Conservation (phyloP, 2,888 invertebrate species). For the Xestia xanthographa region DNA sequence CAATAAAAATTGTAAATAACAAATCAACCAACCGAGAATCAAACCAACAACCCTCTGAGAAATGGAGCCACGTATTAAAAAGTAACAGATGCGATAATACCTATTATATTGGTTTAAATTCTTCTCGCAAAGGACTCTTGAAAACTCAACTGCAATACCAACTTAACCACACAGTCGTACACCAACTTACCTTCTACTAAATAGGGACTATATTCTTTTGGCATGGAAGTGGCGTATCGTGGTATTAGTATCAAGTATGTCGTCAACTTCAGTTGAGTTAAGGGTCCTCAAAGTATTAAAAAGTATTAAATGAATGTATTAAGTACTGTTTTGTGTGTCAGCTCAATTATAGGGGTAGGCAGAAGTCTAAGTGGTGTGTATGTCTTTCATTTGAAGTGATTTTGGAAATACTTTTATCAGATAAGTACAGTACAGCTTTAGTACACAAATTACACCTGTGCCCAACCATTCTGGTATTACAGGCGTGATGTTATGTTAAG, state of each 20-base stretch:
- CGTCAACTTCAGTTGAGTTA: constrained; percentile 12
- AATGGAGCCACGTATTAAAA: constrained; percentile 24
- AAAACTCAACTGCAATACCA: constrained; percentile 26
- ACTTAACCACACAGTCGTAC: neutral
- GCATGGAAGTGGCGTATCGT: neutral
- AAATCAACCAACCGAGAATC: constrained; percentile 30
- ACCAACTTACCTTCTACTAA: fast-evolving
- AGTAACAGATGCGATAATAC: constrained; percentile 66
- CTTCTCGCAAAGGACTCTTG: constrained; percentile 29
- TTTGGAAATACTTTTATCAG: constrained; percentile 1
- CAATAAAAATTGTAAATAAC: neutral
- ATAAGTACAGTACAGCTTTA: no score
- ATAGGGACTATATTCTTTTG: neutral
- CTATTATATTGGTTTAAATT: constrained; percentile 62
- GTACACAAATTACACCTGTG: no score
- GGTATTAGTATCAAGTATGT: constrained; percentile 16
- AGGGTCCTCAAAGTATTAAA: constrained; percentile 44
- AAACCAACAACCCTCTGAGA: constrained; percentile 35
- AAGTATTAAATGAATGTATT: constrained; percentile 55
- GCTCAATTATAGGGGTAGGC: constrained; percentile 55
- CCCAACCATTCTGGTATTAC: no score
- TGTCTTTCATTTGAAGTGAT: constrained; percentile 26
- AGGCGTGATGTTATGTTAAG: no score
- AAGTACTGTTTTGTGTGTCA: constrained; percentile 58
- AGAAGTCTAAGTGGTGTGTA: constrained; percentile 22